Conservation (phyloP, 2,888 invertebrate genomes). For the Thymelicus sylvestris region DNA sequence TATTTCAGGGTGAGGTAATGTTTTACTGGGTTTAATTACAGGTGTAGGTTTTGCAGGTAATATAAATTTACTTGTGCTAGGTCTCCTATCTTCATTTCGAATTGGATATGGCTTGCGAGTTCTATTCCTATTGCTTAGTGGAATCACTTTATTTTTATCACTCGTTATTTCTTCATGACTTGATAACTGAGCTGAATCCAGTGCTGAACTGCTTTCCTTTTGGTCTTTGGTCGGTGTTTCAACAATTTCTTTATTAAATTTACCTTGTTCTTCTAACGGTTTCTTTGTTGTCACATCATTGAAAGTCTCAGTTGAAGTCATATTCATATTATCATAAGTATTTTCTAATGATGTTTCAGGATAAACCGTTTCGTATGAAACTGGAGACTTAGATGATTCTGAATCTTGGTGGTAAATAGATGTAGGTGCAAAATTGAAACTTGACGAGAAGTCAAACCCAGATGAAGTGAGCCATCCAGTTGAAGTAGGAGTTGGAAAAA, state of each 20-base stretch:
- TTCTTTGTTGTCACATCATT: slow-evolving; percentile 56
- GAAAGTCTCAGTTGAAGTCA: slow-evolving; percentile 59
- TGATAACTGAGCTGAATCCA: slow-evolving; percentile 50
- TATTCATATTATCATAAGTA: slow-evolving; percentile 56
- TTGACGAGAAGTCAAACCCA: slow-evolving; percentile 72
- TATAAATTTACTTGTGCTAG: slow-evolving; percentile 60
- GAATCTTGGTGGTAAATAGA: slow-evolving; percentile 64
- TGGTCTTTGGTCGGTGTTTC: background rate
- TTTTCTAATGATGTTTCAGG: slow-evolving; percentile 56
- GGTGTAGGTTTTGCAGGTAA: slow-evolving; percentile 58
- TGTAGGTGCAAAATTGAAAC: slow-evolving; percentile 70
- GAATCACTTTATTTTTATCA: slow-evolving; percentile 62
- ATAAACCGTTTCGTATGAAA: slow-evolving; percentile 50
- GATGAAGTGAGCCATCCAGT: slow-evolving; percentile 79
- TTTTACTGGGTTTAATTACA: slow-evolving; percentile 67
- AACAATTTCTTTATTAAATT: slow-evolving; percentile 12
- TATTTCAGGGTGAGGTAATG: slow-evolving; percentile 64
- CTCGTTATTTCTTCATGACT: slow-evolving; percentile 61
- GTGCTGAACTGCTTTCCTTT: slow-evolving; percentile 25
- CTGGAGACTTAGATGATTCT: slow-evolving; percentile 52
- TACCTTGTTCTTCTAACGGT: slow-evolving; percentile 44
- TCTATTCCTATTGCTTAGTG: slow-evolving; percentile 63
- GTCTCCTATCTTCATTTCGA: slow-evolving; percentile 63
- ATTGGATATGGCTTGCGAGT: slow-evolving; percentile 74
- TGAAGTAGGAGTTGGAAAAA: slow-evolving; percentile 75